These are phyloP conservation scores for Dipodomys spectabilis DNA, from an alignment of 2,113 vertebrate genomes.

Conservation along the genomic window DNA sequence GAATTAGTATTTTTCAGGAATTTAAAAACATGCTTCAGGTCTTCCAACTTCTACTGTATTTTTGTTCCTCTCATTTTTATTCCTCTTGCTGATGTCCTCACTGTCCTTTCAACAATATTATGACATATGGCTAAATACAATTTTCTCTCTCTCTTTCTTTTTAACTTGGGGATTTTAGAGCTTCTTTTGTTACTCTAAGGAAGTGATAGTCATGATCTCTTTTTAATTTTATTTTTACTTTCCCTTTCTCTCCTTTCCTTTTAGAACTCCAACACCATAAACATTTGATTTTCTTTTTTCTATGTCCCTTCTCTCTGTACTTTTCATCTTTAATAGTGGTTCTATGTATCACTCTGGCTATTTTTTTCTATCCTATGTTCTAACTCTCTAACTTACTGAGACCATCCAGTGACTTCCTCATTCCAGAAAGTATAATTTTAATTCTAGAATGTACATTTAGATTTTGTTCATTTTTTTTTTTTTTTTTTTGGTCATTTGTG, in stretches of 20 bases:
- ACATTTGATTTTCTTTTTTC: neutral
- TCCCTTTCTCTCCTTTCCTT: neutral
- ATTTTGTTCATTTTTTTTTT: neutral
- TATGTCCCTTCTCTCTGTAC: neutral
- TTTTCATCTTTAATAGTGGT: neutral
- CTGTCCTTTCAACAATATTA: neutral
- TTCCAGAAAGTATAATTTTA: slow-evolving; percentile 27
- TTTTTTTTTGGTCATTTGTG: neutral
- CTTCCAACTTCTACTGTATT: neutral
- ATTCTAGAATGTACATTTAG: neutral
- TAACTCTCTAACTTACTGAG: neutral
- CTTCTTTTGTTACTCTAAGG: neutral
- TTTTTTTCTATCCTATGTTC: neutral
- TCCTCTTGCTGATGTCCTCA: neutral
- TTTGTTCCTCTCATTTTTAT: neutral
- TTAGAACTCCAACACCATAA: neutral
- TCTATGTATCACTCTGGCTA: neutral
- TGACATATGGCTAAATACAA: neutral
- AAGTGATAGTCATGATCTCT: neutral
- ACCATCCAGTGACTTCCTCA: neutral
- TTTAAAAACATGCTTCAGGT: neutral
- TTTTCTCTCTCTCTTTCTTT: neutral
- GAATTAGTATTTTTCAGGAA: neutral
- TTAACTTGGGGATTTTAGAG: neutral
- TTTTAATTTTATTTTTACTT: slow-evolving; percentile 5